Evolutionary conservation across 2,888 invertebrate species (phyloP), one percentile per base, ranked within the genome.

Genomic region (Patella depressa): DNA sequence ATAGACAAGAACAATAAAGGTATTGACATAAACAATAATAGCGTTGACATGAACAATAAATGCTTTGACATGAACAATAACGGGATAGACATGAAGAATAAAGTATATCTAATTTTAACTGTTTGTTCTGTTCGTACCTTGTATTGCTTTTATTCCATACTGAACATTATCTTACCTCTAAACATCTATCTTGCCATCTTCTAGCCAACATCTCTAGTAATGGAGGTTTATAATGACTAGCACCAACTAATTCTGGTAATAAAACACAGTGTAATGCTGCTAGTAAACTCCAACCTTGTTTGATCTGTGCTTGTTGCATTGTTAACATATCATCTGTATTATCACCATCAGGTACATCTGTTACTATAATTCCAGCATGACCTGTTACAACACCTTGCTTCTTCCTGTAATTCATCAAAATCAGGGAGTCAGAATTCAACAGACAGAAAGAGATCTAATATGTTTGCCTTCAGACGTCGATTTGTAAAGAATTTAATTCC

Each of bases 161-260:
- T 45, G 1, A 45, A 45, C 45, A 7, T 45, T 9, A 45, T 45
- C 81, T 71, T 72, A 98, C 97, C 93, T 99, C 99, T 7, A 99
- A 94, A 91, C 99, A 99, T 86, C 98, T 96, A 93, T 99, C 99
- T 91, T 99, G 99, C 99, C 99, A 99, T 81, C 98, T 94, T 24
- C 98, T 95, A 0, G 98, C 99, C 93, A 99, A 94, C 95, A 98
- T 96, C 92, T 99, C 99, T 5, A 99, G 97, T 92, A 97, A 96
- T 0, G 98, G 98, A n/a, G 97, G 94, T 90, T 98, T 97, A 92
- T 95, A 94, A 57, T 95, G 95, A 89, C 93, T 86, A 88, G 93
- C 78, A 0, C 95, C 94, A 12, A 98, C 96, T 91, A 97, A 96
- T 87, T 99, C 98, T 0, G 99, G 98, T 79, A 99, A 93, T 72